Conservation (phyloP, 2,113 vertebrate genomes). For the Ophiodon elongatus region DNA sequence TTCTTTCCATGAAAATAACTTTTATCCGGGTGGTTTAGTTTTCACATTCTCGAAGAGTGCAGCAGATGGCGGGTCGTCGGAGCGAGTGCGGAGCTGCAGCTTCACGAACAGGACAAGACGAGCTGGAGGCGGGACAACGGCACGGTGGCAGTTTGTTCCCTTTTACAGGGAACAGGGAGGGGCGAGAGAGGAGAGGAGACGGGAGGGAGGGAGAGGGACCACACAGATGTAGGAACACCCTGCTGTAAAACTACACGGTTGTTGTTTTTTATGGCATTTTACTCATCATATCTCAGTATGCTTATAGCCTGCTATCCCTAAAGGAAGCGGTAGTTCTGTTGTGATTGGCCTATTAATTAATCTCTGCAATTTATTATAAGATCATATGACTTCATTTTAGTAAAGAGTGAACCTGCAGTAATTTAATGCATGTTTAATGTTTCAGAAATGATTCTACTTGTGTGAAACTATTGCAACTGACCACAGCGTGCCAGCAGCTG, state of each 20-base stretch:
- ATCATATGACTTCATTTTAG: neutral
- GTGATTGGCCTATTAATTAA: neutral
- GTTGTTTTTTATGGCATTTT: neutral
- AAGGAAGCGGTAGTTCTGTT: neutral
- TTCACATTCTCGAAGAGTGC: conserved; percentile 26
- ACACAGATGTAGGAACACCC: conserved; percentile 32
- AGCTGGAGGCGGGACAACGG: conserved; percentile 58
- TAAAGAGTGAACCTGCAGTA: neutral
- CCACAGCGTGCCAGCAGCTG: conserved; percentile 2
- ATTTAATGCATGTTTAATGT: neutral
- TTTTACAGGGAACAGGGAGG: conserved; percentile 66
- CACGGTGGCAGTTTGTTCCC: conserved; percentile 45
- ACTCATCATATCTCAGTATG: neutral
- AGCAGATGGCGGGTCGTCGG: conserved; percentile 7
- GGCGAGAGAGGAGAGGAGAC: conserved; percentile 29
- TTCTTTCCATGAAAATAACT: conserved; percentile 79
- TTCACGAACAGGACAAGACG: conserved; percentile 55
- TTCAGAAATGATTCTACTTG: neutral
- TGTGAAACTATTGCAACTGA: neutral
- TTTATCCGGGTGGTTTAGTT: conserved; percentile 47
- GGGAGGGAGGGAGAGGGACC: neutral
- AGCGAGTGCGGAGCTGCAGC: conserved; percentile 47
- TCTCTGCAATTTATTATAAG: neutral
- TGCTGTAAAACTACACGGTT: neutral
- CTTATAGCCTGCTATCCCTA: neutral